Evolutionary conservation across 1,140 invertebrate species (phyloP).

Genomic region (Pinna nobilis): DNA sequence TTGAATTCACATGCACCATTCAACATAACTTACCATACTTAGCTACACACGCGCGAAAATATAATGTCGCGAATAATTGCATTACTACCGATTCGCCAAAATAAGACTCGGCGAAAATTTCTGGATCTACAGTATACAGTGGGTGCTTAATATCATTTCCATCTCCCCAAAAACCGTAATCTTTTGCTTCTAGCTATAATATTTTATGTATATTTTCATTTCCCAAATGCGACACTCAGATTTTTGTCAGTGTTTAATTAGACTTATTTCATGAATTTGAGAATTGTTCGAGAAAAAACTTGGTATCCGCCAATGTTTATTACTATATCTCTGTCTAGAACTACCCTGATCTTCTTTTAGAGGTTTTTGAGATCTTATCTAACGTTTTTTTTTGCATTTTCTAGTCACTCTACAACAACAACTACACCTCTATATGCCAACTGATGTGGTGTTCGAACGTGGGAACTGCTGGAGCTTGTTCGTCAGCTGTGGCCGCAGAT

Average conservation of each 20-base stretch:
- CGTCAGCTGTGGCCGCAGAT: slow-evolving; percentile 43
- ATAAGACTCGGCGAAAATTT: no score
- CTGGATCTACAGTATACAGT: no score
- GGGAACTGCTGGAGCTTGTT: slow-evolving; percentile 37
- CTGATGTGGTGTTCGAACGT: slow-evolving; percentile 57
- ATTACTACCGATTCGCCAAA: no score
- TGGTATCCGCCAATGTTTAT: neutral
- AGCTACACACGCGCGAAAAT: no score
- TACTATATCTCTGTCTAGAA: neutral
- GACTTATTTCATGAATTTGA: neutral
- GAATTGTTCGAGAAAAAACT: neutral
- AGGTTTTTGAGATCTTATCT: neutral
- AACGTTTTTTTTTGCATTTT: neutral
- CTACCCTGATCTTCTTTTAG: neutral
- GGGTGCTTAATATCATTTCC: neutral
- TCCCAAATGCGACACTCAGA: neutral
- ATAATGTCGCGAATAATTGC: no score
- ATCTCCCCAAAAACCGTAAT: neutral
- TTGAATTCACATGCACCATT: no score
- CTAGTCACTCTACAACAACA: slow-evolving; percentile 47
- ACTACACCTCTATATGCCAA: slow-evolving; percentile 50
- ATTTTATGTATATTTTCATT: neutral
- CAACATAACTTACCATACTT: neutral
- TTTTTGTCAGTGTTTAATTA: neutral
- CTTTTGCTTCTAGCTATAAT: no score